Base-by-base conservation (phyloP, 2,113 vertebrate genomes). In the Saguinus midas region DNA sequence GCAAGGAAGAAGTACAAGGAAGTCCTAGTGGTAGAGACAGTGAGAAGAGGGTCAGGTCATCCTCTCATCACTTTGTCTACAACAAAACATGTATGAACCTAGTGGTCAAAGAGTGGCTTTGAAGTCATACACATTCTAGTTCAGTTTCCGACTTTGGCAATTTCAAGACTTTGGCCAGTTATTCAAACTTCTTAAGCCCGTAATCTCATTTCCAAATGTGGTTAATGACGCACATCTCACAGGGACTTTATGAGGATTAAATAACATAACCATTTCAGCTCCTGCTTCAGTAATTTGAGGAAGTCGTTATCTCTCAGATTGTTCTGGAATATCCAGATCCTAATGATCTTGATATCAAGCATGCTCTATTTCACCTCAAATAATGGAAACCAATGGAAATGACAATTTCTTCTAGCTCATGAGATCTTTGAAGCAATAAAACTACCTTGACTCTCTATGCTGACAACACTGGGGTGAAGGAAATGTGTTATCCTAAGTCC, bases 311-410 rank as follows among this genome's bases (percentile, higher is more conserved):
- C 61, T 79, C 45, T 87, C 70, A 61, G 35, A 72, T 90, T 48
- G 40, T 86, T 70, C 78, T 96, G 27, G 68, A 86, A 70, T 80
- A 95, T 55, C 70, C 43, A 50, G 68, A 88, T 95, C 52, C 61
- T 81, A 93, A 94, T 75, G 68, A 88, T 95, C 52, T 55, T 81
- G 91, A 94, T 83, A 79, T 70, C 95, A 45, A 58, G 43, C 32
- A 66, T 3, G 32, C 23, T 97, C 29, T 72, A n/a, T 89, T 93
- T 96, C 64, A 50, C 43, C 48, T 75, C 68, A 58, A n/a, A n/a
- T n/a, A n/a, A n/a, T n/a, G n/a, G 73, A 43, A 43, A 73, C 68
- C 58, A 64, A 79, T 48, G 70, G 72, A 90, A 87, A 81, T 61
- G 80, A 66, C 0, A 0, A 68, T 61, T 90, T 66, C 12, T 82